Evolutionary conservation across 2,797 vertebrate genomes (phyloP).

Genomic region (Neosalanx taihuensis): DNA sequence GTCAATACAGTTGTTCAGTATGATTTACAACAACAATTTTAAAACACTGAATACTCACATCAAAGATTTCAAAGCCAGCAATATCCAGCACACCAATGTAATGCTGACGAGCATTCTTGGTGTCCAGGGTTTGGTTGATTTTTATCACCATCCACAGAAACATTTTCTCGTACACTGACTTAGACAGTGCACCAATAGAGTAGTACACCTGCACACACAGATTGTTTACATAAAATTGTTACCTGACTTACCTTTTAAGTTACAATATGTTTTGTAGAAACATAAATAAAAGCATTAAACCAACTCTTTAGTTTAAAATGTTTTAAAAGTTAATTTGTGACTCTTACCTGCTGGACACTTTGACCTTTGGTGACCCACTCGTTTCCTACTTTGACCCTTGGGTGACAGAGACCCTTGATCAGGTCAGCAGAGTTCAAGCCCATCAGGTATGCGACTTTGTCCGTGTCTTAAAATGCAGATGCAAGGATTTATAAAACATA

Average conservation of each 20-base stretch:
- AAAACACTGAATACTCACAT: conserved; percentile 63
- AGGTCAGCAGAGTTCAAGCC: conserved; percentile 70
- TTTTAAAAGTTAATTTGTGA: neutral
- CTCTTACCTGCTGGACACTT: conserved; percentile 65
- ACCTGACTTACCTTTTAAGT: too few relatives aligned
- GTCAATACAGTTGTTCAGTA: too few relatives aligned
- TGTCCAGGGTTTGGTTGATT: conserved; percentile 91
- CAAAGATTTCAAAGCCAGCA: conserved; percentile 92
- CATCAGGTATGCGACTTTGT: conserved; percentile 69
- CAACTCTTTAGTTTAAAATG: neutral
- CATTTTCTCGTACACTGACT: conserved; percentile 88
- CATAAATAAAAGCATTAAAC: neutral
- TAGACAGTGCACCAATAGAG: conserved; percentile 81
- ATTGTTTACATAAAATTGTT: neutral
- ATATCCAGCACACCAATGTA: conserved; percentile 92
- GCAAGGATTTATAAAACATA: neutral
- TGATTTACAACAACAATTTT: too few relatives aligned
- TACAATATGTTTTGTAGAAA: too few relatives aligned
- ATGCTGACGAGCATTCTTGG: conserved; percentile 84
- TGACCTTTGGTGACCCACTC: conserved; percentile 74
- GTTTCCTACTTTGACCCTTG: conserved; percentile 71
- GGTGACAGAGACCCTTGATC: conserved; percentile 66
- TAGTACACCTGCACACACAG: conserved; percentile 76
- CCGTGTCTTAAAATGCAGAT: conserved; percentile 54
- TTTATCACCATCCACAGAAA: conserved; percentile 94